Evolutionary conservation across 2,797 vertebrate genomes (phyloP).

Genomic region (Rhadinocentrus ornatus): DNA sequence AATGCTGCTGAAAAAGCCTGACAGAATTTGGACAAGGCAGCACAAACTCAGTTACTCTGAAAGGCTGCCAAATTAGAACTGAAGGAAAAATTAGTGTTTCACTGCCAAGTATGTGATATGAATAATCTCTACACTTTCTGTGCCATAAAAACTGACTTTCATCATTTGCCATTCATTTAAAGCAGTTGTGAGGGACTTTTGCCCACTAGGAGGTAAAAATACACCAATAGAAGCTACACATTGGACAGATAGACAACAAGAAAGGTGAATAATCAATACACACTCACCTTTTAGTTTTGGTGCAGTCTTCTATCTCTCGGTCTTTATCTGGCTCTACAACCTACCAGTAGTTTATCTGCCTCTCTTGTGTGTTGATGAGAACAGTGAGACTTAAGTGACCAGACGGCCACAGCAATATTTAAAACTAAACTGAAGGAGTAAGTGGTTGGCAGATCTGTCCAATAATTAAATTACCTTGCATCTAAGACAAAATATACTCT

Average conservation of each 20-base stretch:
- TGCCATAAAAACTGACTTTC: constrained; percentile 51
- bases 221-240: constrained; percentile 2
- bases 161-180: constrained; percentile 50
- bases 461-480: constrained; percentile 1
- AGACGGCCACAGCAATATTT: neutral
- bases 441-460: neutral
- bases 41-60: constrained; percentile 52
- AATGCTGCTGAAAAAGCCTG: constrained; percentile 52
- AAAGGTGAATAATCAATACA: neutral
- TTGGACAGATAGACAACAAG: neutral
- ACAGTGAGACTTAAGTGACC: neutral
- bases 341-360: constrained; percentile 2
- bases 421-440: neutral
- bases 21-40: constrained; percentile 61
- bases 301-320: neutral
- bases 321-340: constrained; percentile 7
- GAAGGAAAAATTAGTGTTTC: constrained; percentile 45
- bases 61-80: constrained; percentile 63
- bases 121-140: constrained; percentile 47
- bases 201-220: constrained; percentile 36
- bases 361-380: constrained; percentile 6
- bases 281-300: neutral
- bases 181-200: constrained; percentile 26
- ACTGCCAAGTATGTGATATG: constrained; percentile 54
- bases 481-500: neutral